A percentile compares a stretch with the other conserved stretches of the same genome.
phyloP scores from a whole-genome alignment of 2,888 invertebrate species.

The Campoplex capitator region DNA sequence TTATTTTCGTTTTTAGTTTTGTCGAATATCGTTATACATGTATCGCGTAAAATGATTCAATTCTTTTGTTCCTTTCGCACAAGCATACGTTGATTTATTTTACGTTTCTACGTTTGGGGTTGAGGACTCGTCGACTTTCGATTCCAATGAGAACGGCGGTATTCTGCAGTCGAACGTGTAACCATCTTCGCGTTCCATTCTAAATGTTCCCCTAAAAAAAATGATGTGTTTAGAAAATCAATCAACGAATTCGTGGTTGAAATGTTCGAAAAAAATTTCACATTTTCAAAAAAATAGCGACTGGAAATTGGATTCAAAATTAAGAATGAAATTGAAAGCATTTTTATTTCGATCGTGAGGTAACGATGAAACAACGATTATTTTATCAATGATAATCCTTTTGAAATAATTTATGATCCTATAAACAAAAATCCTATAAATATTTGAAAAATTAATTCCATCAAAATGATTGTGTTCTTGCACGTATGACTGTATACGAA shows the following conservation, averaged over 20 bases:
- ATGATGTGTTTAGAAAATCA: background rate
- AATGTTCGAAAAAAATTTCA: too few relatives aligned
- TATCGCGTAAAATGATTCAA: background rate
- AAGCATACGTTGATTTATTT: slow-evolving; percentile 30
- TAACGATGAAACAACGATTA: background rate
- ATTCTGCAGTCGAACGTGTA: slow-evolving; percentile 98
- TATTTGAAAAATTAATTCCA: too few relatives aligned
- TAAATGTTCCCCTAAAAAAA: slow-evolving; percentile 94
- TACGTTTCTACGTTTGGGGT: slow-evolving; percentile 79
- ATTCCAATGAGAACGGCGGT: slow-evolving; percentile 98
- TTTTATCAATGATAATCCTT: background rate
- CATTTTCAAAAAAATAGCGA: background rate
- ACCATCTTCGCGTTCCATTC: slow-evolving; percentile 98
- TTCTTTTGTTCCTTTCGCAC: background rate
- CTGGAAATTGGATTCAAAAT: background rate
- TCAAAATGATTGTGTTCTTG: background rate
- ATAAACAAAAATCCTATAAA: background rate
- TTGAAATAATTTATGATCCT: background rate
- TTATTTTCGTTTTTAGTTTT: slow-evolving; percentile 8
- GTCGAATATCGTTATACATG: slow-evolving; percentile 27
- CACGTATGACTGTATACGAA: background rate
- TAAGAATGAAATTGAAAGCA: background rate
- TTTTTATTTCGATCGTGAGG: background rate
- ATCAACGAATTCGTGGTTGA: background rate
- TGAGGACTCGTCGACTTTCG: slow-evolving; percentile 91